phyloP scores from a whole-genome alignment of 2,797 vertebrate genomes.

The Manis pentadactyla region DNA sequence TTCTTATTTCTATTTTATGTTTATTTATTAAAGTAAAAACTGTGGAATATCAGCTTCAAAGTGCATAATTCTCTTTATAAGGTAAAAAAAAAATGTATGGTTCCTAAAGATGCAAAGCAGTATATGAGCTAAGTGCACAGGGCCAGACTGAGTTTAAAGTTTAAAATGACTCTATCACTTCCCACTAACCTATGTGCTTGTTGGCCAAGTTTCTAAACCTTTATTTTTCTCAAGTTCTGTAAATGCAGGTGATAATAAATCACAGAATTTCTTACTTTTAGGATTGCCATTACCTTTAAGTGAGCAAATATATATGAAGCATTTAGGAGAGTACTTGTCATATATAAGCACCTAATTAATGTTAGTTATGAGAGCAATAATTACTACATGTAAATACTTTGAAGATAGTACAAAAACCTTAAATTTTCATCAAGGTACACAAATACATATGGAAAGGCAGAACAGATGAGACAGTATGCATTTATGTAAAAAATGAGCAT shows the following conservation, averaged over 20 bases:
- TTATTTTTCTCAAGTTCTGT: neutral
- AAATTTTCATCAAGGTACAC: neutral
- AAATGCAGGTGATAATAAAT: neutral
- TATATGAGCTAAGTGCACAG: neutral
- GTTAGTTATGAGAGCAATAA: neutral
- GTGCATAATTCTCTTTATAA: neutral
- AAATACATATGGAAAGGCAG: neutral
- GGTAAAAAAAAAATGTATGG: neutral
- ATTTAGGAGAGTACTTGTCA: neutral
- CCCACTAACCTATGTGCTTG: neutral
- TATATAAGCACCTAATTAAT: neutral
- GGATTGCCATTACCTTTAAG: neutral
- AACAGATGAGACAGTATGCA: neutral
- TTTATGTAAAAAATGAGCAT: neutral
- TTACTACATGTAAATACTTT: neutral
- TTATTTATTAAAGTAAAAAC: neutral
- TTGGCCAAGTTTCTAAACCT: neutral
- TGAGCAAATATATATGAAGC: neutral
- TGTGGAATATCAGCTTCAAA: neutral
- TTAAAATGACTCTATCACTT: neutral
- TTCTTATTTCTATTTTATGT: neutral
- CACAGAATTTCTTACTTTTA: constrained; percentile 7
- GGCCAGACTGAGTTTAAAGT: neutral
- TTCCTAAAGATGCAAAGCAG: neutral
- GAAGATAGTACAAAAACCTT: neutral